phyloP scores from a whole-genome alignment of 1,140 invertebrate genomes.

The Paramacrobiotus metropolitanus region DNA sequence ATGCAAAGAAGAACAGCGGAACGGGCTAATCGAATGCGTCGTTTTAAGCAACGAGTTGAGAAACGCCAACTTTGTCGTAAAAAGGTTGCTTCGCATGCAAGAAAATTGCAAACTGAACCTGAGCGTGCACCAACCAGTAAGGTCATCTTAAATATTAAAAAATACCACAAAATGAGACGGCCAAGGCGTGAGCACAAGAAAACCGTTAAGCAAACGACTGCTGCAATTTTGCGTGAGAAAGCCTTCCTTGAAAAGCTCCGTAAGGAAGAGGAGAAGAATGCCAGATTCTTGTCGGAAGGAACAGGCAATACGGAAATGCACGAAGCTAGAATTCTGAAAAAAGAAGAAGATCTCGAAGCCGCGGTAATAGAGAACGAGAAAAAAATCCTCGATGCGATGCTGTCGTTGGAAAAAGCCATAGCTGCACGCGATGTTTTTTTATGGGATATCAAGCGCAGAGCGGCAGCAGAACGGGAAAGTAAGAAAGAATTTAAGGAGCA shows the following conservation, averaged over 20 bases:
- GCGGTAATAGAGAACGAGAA: neutral
- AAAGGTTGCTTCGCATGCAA: neutral
- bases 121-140: neutral
- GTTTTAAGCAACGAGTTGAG: neutral
- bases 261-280: neutral
- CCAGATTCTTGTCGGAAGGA: neutral
- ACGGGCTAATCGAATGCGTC: neutral
- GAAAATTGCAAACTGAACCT: neutral
- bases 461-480: neutral
- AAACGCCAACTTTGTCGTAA: neutral
- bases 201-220: neutral
- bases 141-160: neutral
- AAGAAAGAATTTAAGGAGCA: neutral
- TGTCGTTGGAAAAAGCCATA: neutral
- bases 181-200: neutral
- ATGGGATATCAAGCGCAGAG: neutral
- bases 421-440: neutral
- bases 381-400: slow-evolving; percentile 2
- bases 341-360: neutral
- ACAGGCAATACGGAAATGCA: neutral
- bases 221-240: neutral
- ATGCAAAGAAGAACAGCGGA: neutral
- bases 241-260: neutral
- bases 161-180: neutral
- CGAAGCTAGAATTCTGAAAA: neutral